These are phyloP conservation scores for Samia ricini DNA, from an alignment of 1,140 invertebrate species.

Conservation along the genomic window DNA sequence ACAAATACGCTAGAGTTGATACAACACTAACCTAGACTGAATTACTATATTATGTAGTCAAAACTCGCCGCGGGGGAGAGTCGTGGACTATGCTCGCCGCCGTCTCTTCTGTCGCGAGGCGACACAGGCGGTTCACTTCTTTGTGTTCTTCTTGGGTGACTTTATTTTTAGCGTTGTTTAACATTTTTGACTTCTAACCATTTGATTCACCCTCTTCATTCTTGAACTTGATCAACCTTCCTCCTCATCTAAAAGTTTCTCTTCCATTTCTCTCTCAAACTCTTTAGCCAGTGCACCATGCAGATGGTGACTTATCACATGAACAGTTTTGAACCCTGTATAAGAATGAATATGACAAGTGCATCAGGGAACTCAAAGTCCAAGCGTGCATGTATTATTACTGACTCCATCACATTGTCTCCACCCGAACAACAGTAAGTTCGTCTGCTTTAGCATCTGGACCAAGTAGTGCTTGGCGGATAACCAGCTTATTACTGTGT, in stretches of 20 bases:
- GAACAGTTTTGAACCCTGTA: conserved; percentile 85
- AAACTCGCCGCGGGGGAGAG: conserved; percentile 37
- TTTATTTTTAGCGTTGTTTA: conserved; percentile 81
- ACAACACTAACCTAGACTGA: conserved; percentile 65
- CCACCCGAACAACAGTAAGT: conserved; percentile 89
- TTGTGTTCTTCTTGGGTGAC: conserved; percentile 77
- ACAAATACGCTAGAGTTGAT: conserved; percentile 46
- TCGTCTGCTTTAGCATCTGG: conserved; percentile 88
- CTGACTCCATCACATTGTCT: conserved; percentile 87
- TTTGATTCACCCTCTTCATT: conserved; percentile 81
- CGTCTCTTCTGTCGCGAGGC: not conserved
- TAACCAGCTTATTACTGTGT: conserved; percentile 81
- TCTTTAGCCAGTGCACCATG: conserved; percentile 86
- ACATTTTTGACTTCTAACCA: conserved; percentile 82
- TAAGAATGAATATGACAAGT: conserved; percentile 88
- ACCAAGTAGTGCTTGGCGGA: conserved; percentile 85
- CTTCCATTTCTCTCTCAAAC: conserved; percentile 88
- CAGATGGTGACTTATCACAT: conserved; percentile 90
- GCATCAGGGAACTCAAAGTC: conserved; percentile 91
- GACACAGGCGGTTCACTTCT: conserved; percentile 66
- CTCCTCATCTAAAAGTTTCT: conserved; percentile 86
- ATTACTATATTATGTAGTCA: conserved; percentile 65
- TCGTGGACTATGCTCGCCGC: not conserved
- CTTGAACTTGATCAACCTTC: conserved; percentile 83
- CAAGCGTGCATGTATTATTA: conserved; percentile 88